Evolutionary conservation across 2,888 invertebrate genomes (phyloP).

Genomic region (Tetheella fluctuosa): DNA sequence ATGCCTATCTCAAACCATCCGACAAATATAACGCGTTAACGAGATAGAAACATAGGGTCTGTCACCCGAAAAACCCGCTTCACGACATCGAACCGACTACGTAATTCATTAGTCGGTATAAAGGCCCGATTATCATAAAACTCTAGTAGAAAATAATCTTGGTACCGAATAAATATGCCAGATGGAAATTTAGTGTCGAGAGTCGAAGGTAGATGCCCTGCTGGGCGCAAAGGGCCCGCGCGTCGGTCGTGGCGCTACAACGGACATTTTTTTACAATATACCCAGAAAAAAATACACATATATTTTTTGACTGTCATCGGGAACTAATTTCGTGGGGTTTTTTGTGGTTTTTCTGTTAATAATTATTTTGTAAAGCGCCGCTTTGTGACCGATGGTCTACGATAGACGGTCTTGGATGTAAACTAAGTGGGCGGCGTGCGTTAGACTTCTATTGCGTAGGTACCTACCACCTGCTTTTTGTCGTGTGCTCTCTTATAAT

Average conservation of each 20-base stretch:
- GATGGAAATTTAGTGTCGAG: constrained; percentile 74
- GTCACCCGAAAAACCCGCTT: constrained; percentile 23
- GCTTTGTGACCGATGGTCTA: constrained; percentile 41
- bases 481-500: constrained; percentile 7
- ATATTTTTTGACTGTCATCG: constrained; percentile 84
- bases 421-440: constrained; percentile 12
- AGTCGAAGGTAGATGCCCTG: constrained; percentile 56
- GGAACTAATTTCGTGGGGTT: constrained; percentile 81
- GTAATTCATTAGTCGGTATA: constrained; percentile 78
- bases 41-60: constrained; percentile 18
- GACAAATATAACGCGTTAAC: constrained; percentile 13
- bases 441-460: background rate
- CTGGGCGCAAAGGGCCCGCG: constrained; percentile 74
- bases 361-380: constrained; percentile 73
- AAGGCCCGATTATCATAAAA: constrained; percentile 75
- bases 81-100: constrained; percentile 35
- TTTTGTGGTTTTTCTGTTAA: constrained; percentile 77
- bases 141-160: constrained; percentile 80
- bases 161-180: constrained; percentile 78
- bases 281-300: constrained; percentile 68
- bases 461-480: constrained; percentile 13
- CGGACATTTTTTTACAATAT: constrained; percentile 54
- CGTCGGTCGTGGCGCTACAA: constrained; percentile 71
- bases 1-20: constrained; percentile 17
- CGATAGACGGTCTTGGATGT: constrained; percentile 8